Evolutionary conservation across 2,113 vertebrate genomes (phyloP).

Genomic region (Ondatra zibethicus): DNA sequence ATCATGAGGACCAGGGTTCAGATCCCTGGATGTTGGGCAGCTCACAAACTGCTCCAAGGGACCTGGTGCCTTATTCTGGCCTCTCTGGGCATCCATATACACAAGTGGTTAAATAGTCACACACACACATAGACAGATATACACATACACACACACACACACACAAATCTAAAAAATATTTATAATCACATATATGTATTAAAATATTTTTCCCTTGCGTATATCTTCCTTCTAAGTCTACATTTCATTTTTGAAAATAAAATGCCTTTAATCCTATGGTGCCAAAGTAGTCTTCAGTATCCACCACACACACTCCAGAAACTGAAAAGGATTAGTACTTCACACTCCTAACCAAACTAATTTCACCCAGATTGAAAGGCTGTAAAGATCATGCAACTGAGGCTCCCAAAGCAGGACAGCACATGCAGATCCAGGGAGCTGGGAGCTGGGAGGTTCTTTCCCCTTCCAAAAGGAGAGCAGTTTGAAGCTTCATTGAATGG

Average conservation of each 20-base stretch:
- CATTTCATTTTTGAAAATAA: constrained; percentile 8
- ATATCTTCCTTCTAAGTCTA: not conserved
- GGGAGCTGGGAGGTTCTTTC: constrained; percentile 49
- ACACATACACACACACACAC: not conserved
- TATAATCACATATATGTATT: not conserved
- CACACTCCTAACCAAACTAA: constrained; percentile 47
- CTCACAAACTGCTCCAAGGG: not conserved
- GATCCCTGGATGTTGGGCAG: no score
- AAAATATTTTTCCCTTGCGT: not conserved
- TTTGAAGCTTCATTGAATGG: constrained; percentile 74
- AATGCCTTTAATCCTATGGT: not conserved
- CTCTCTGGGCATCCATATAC: not conserved
- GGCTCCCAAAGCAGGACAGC: constrained; percentile 58
- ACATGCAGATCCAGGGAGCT: constrained; percentile 66
- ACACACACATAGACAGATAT: not conserved
- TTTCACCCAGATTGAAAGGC: constrained; percentile 66
- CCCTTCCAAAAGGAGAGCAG: constrained; percentile 64
- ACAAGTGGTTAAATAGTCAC: not conserved
- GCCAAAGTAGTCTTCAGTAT: not conserved
- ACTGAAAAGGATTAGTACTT: constrained; percentile 34
- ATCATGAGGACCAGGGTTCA: not conserved
- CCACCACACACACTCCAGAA: not conserved
- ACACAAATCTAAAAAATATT: not conserved
- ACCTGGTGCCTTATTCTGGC: not conserved
- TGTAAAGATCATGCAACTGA: constrained; percentile 51